phyloP scores from a whole-genome alignment of 1,140 invertebrate genomes.

The Lysiphlebus fabarum region DNA sequence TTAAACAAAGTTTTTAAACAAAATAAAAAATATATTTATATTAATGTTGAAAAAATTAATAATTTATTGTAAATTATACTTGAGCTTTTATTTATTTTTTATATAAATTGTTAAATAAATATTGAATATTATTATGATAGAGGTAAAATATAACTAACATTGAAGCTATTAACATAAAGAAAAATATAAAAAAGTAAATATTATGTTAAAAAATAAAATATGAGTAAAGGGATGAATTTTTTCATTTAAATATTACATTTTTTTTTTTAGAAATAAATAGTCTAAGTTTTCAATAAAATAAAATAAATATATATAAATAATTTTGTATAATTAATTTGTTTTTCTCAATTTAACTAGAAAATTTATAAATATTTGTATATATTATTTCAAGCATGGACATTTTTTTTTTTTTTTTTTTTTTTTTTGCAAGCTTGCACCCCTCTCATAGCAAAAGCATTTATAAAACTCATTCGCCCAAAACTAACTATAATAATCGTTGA shows the following conservation, averaged over 20 bases:
- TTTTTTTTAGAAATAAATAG: too few relatives aligned
- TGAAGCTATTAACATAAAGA: slow-evolving; percentile 52
- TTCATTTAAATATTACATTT: too few relatives aligned
- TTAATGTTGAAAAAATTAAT: too few relatives aligned
- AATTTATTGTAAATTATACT: too few relatives aligned
- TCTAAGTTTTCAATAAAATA: not conserved
- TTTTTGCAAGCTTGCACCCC: slow-evolving; percentile 18
- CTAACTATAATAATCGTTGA: slow-evolving; percentile 56
- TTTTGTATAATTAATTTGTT: too few relatives aligned
- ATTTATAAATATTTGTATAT: too few relatives aligned
- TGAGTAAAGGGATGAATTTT: too few relatives aligned
- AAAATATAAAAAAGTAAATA: slow-evolving; percentile 54
- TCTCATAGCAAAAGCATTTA: slow-evolving; percentile 36
- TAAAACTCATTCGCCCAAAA: slow-evolving; percentile 52
- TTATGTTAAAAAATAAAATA: slow-evolving; percentile 53
- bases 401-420: too few relatives aligned
- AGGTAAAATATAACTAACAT: too few relatives aligned
- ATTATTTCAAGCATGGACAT: not conserved
- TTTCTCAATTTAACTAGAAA: not conserved
- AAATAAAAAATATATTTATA: too few relatives aligned
- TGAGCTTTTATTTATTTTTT: not conserved
- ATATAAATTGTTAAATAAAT: slow-evolving; percentile 12
- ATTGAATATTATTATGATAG: slow-evolving; percentile 17
- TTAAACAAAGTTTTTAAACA: too few relatives aligned
- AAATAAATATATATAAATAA: slow-evolving; percentile 2